phyloP scores from a whole-genome alignment of 2,888 invertebrate genomes.

The Nomada ferruginata region DNA sequence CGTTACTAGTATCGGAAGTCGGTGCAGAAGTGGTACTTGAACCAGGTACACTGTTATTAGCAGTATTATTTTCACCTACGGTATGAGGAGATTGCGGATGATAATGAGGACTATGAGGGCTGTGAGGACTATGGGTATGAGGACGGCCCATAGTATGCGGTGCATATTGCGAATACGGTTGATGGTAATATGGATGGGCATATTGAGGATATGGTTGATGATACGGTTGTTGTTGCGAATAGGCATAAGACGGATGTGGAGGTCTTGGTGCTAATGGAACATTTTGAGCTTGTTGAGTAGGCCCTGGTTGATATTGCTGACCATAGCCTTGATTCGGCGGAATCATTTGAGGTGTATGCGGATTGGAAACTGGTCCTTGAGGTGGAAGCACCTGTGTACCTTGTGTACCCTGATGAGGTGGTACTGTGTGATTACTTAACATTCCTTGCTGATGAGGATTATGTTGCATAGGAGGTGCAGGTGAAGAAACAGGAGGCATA shows the following conservation, averaged over 20 bases:
- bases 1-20: conserved; percentile 71
- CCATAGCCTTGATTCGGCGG: conserved; percentile 82
- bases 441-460: conserved; percentile 79
- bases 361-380: conserved; percentile 77
- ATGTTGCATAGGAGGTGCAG: conserved; percentile 75
- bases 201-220: conserved; percentile 85
- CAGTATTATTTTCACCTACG: conserved; percentile 76
- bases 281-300: conserved; percentile 84
- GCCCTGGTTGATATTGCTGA: conserved; percentile 83
- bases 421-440: conserved; percentile 81
- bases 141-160: conserved; percentile 85
- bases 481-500: conserved; percentile 74
- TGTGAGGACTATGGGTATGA: conserved; percentile 83
- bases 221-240: conserved; percentile 85
- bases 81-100: conserved; percentile 83
- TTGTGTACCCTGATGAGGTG: conserved; percentile 77
- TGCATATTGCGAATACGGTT: conserved; percentile 86
- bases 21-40: conserved; percentile 65
- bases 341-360: conserved; percentile 79
- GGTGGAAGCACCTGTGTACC: conserved; percentile 77
- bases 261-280: conserved; percentile 86
- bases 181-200: conserved; percentile 85
- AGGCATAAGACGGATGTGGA: conserved; percentile 85
- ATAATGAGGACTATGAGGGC: conserved; percentile 79
- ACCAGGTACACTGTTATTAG: conserved; percentile 70